Evolutionary conservation across 1,140 invertebrate genomes (phyloP).

Genomic region (Solenopsis fugax): DNA sequence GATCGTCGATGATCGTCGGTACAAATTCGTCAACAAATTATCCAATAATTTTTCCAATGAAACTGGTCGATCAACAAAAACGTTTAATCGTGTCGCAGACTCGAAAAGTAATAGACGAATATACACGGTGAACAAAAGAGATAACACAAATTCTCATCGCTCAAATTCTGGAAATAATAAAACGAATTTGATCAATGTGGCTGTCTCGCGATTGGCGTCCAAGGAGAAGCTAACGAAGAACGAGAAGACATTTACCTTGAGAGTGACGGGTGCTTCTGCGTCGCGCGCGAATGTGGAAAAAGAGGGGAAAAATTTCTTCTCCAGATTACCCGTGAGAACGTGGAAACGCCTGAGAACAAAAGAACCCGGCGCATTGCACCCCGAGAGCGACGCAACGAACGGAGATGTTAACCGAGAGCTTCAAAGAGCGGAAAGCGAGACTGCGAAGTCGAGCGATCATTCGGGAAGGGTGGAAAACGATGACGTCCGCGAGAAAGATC

Average conservation of each 20-base stretch:
- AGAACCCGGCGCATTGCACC: background rate
- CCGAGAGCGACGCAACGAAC: background rate
- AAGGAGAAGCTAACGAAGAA: background rate
- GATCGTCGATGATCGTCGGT: background rate
- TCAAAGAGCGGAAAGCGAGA: background rate
- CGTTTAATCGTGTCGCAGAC: background rate
- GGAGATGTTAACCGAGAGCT: background rate
- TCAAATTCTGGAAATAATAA: background rate
- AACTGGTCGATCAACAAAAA: background rate
- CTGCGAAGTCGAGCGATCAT: background rate
- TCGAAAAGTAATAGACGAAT: background rate
- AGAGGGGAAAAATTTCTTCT: constrained; percentile 18
- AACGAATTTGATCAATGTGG: background rate
- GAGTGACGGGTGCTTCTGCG: background rate
- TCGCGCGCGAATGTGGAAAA: background rate
- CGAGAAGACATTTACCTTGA: background rate
- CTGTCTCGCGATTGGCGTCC: background rate
- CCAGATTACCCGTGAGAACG: constrained; percentile 64
- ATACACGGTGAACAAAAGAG: background rate
- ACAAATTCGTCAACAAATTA: background rate
- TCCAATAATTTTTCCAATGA: background rate
- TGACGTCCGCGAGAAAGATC: background rate
- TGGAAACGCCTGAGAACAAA: constrained; percentile 56
- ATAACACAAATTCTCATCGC: background rate
- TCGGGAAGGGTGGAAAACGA: background rate